phyloP scores from a whole-genome alignment of 2,888 invertebrate genomes.

The Podabrus alpinus region DNA sequence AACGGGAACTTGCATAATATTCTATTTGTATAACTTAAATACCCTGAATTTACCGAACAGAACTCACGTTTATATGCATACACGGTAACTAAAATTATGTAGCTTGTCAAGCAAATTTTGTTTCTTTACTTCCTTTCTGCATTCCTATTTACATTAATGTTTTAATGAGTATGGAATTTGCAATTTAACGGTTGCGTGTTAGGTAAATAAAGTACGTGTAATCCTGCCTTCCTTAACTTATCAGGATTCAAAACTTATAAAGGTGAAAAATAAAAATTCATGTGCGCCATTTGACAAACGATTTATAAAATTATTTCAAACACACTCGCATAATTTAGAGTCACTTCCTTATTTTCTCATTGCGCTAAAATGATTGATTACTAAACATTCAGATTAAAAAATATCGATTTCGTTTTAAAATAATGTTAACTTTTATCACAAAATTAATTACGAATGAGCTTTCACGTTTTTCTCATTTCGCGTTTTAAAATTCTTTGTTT shows the following conservation, averaged over 20 bases:
- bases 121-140: constrained; percentile 16
- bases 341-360: background rate
- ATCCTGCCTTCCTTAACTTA: background rate
- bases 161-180: constrained; percentile 7
- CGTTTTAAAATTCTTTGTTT: background rate
- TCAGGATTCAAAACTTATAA: background rate
- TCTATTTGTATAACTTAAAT: constrained; percentile 17
- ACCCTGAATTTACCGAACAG: constrained; percentile 16
- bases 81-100: constrained; percentile 18
- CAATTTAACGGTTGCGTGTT: background rate
- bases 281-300: background rate
- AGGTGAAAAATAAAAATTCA: background rate
- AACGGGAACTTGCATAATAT: constrained; percentile 14
- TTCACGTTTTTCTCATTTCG: background rate
- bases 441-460: background rate
- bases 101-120: constrained; percentile 19
- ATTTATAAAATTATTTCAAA: background rate
- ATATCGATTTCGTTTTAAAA: background rate
- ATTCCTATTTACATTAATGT: constrained; percentile 13
- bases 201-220: background rate
- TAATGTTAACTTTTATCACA: background rate
- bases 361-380: background rate
- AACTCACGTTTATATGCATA: constrained; percentile 20
- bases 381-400: background rate
- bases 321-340: background rate